Percentiles rank a stretch among this genome's conserved stretches.
phyloP scores from a whole-genome alignment of 2,113 vertebrate genomes.

The Syngnathus floridae region DNA sequence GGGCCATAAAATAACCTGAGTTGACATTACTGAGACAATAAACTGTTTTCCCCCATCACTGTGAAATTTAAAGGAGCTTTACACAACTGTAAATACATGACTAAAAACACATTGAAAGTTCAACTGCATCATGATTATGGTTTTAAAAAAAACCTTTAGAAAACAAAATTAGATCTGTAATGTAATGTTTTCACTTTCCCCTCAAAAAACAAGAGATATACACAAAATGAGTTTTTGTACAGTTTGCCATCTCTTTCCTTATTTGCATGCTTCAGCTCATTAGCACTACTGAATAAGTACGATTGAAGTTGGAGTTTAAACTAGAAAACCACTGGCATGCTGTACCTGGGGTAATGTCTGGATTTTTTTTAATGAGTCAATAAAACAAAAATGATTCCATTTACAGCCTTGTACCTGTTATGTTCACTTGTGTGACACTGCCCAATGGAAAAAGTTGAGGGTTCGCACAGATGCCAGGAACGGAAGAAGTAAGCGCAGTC shows the following conservation, averaged over 20 bases:
- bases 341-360: too few relatives aligned
- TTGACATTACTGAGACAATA: constrained; percentile 29
- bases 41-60: constrained; percentile 12
- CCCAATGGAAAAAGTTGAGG: neutral
- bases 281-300: too few relatives aligned
- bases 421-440: neutral
- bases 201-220: too few relatives aligned
- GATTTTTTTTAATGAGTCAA: too few relatives aligned
- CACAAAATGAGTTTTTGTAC: too few relatives aligned
- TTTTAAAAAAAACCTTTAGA: neutral
- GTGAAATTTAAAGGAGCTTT: constrained; percentile 2
- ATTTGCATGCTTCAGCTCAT: too few relatives aligned
- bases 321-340: too few relatives aligned
- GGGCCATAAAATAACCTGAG: constrained; percentile 32
- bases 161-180: neutral
- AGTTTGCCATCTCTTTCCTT: too few relatives aligned
- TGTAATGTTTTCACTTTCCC: too few relatives aligned
- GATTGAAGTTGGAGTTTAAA: too few relatives aligned
- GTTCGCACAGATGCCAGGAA: neutral
- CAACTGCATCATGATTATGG: too few relatives aligned
- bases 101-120: constrained; percentile 20
- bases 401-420: neutral
- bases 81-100: constrained; percentile 30
- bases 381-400: neutral
- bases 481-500: neutral